These are phyloP conservation scores for Diarsia mendica DNA, from an alignment of 2,888 invertebrate genomes.

Conservation along the genomic window DNA sequence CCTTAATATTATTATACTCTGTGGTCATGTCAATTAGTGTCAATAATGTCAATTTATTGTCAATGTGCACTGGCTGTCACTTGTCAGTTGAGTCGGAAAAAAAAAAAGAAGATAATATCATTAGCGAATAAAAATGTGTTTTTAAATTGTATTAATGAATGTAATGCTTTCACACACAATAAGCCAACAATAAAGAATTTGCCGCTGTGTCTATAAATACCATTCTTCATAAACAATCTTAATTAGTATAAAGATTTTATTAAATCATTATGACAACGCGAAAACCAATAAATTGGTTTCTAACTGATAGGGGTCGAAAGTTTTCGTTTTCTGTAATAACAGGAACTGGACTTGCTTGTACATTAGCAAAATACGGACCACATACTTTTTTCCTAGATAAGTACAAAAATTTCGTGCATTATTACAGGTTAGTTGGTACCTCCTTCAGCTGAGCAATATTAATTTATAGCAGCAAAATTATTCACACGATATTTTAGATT, in stretches of 20 bases:
- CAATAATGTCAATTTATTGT: no score
- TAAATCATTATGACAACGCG: slow-evolving; percentile 73
- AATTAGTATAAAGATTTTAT: background rate
- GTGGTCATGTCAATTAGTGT: no score
- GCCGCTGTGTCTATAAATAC: background rate
- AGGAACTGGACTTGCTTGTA: slow-evolving; percentile 83
- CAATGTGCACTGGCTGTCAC: no score
- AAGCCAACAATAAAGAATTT: background rate
- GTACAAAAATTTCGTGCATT: slow-evolving; percentile 91
- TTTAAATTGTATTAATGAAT: background rate
- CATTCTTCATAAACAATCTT: background rate
- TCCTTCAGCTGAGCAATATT: background rate
- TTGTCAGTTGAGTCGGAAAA: no score
- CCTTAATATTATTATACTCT: no score
- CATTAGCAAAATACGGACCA: slow-evolving; percentile 90
- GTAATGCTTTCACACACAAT: background rate
- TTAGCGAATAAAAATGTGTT: no score
- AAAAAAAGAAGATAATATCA: no score
- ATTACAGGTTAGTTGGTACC: slow-evolving; percentile 88
- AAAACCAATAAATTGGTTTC: slow-evolving; percentile 87
- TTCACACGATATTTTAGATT: background rate
- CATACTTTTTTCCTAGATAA: slow-evolving; percentile 91
- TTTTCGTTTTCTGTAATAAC: slow-evolving; percentile 87
- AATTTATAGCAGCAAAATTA: background rate
- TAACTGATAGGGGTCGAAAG: slow-evolving; percentile 89